These are phyloP conservation scores for Atractosteus spatula DNA, from an alignment of 2,113 vertebrate species.

Conservation along the genomic window DNA sequence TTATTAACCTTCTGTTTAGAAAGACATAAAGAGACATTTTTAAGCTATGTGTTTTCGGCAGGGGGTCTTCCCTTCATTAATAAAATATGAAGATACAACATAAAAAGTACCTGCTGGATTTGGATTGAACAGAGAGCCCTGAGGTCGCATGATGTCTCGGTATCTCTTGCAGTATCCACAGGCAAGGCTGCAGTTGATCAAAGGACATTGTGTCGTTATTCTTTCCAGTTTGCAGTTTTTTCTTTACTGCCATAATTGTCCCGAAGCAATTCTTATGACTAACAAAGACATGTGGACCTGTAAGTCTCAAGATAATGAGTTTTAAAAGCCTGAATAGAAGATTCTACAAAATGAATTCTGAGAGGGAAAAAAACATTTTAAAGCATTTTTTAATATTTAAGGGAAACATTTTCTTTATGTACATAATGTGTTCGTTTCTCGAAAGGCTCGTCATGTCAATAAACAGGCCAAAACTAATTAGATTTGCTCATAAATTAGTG, in stretches of 20 bases:
- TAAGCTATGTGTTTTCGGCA: constrained; percentile 34
- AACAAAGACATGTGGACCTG: not conserved
- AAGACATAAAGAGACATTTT: constrained; percentile 50
- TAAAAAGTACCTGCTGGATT: not conserved
- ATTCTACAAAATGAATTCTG: not conserved
- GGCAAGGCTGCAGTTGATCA: not conserved
- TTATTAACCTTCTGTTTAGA: constrained; percentile 58
- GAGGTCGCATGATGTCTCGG: not conserved
- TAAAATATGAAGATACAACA: constrained; percentile 44
- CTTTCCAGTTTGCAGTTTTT: too few species aligned
- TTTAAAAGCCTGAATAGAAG: not conserved
- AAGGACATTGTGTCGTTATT: not conserved
- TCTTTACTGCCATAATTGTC: not conserved
- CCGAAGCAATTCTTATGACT: not conserved
- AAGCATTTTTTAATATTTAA: not conserved
- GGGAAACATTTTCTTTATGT: not conserved
- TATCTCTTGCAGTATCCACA: not conserved
- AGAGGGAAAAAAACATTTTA: too few species aligned
- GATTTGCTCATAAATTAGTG: constrained; percentile 25
- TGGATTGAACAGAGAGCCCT: not conserved
- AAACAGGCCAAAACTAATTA: constrained; percentile 7
- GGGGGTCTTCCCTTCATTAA: constrained; percentile 33
- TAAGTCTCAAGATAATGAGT: not conserved
- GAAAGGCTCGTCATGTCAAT: not conserved
- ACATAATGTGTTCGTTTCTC: not conserved